Percentiles rank a stretch among this genome's conserved stretches.
These are phyloP conservation scores for Ormyrus nitidulus DNA, from an alignment of 2,888 invertebrate genomes.

Conservation along the genomic window DNA sequence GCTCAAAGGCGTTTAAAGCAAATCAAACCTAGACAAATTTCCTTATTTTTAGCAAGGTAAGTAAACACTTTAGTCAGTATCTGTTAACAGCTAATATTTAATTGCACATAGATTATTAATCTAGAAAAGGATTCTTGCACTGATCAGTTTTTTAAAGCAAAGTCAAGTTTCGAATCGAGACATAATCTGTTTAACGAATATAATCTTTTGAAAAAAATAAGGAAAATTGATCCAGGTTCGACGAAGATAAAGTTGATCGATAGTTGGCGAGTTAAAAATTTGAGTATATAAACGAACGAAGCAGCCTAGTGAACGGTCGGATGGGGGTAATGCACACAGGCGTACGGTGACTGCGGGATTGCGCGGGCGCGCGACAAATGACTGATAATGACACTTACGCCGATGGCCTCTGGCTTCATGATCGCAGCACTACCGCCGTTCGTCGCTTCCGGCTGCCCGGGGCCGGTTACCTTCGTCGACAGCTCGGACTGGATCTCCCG, in stretches of 20 bases:
- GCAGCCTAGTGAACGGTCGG: background rate
- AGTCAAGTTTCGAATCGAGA: no score
- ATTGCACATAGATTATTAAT: no score
- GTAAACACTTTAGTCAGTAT: no score
- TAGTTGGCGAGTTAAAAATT: conserved; percentile 13
- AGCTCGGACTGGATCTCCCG: conserved; percentile 50
- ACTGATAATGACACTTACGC: conserved; percentile 51
- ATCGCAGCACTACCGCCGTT: conserved; percentile 45
- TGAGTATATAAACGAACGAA: conserved; percentile 33
- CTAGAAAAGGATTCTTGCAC: no score
- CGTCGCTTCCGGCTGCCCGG: conserved; percentile 41
- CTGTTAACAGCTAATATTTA: no score
- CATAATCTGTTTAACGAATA: no score
- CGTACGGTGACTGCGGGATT: no score
- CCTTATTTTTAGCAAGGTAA: background rate
- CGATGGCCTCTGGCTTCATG: conserved; percentile 56
- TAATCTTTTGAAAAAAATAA: no score
- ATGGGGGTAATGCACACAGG: no score
- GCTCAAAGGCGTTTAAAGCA: conserved; percentile 27
- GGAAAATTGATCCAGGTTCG: no score
- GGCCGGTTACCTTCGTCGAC: background rate
- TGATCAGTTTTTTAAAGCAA: no score
- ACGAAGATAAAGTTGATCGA: no score
- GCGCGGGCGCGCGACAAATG: conserved; percentile 8
- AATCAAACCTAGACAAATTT: conserved; percentile 26